Conservation (phyloP, 2,113 vertebrate genomes). For the Syrrhaptes paradoxus region DNA sequence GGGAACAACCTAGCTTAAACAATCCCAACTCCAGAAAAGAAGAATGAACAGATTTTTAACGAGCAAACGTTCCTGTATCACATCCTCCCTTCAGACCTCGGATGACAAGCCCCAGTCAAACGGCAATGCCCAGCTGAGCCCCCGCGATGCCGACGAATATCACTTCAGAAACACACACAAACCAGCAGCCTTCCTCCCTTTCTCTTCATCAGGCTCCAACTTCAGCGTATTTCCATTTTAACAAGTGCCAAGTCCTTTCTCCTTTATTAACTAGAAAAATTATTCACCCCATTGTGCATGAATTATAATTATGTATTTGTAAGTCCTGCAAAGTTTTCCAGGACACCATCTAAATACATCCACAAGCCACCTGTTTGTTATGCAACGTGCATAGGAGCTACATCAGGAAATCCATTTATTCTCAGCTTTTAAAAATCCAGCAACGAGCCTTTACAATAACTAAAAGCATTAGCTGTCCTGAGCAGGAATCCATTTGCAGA, state of each 20-base stretch:
- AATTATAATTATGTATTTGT: slow-evolving; percentile 7
- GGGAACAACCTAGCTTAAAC: neutral
- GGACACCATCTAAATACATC: slow-evolving; percentile 39
- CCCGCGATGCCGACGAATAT: neutral
- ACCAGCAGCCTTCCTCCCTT: neutral
- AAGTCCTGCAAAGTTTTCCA: slow-evolving; percentile 56
- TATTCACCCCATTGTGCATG: neutral
- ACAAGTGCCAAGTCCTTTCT: slow-evolving; percentile 2
- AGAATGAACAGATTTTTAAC: neutral
- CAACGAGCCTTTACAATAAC: slow-evolving; percentile 52
- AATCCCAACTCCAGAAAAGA: neutral
- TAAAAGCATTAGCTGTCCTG: slow-evolving; percentile 85
- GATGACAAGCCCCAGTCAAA: neutral
- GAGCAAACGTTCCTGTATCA: neutral
- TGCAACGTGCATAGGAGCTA: slow-evolving; percentile 29
- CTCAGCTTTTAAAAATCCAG: slow-evolving; percentile 66
- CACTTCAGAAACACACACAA: neutral
- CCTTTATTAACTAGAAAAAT: slow-evolving; percentile 12
- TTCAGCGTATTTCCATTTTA: neutral
- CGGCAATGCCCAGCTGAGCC: neutral
- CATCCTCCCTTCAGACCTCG: neutral
- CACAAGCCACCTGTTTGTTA: slow-evolving; percentile 61
- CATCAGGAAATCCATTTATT: slow-evolving; percentile 68
- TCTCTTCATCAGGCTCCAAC: neutral
- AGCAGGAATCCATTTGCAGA: slow-evolving; percentile 87